Conservation (phyloP, 2,888 invertebrate genomes). For the Epiblema foenella region DNA sequence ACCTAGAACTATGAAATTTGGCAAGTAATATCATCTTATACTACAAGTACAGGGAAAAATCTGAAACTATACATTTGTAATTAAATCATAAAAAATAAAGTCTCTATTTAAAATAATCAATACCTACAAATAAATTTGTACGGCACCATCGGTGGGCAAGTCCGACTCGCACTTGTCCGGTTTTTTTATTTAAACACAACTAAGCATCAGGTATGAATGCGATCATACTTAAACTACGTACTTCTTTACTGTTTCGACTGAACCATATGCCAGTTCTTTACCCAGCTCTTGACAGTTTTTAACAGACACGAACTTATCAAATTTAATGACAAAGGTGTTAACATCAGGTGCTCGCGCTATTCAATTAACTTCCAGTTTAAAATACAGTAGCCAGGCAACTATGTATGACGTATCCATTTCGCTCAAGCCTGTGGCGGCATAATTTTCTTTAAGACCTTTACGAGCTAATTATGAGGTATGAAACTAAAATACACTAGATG, state of each 20-base stretch:
- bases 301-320: slow-evolving; percentile 15
- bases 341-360: slow-evolving; percentile 38
- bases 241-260: neutral
- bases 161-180: no score
- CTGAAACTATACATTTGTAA: no score
- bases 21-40: no score
- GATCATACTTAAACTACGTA: no score
- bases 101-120: no score
- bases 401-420: slow-evolving; percentile 32
- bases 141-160: no score
- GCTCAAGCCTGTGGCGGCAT: slow-evolving; percentile 26
- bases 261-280: neutral
- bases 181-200: no score
- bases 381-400: slow-evolving; percentile 10
- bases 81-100: no score
- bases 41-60: no score
- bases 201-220: no score
- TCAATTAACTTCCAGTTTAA: slow-evolving; percentile 34
- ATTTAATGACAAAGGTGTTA: slow-evolving; percentile 39
- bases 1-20: no score
- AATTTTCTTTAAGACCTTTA: slow-evolving; percentile 22
- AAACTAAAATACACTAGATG: neutral
- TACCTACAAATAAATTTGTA: no score
- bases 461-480: neutral
- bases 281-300: slow-evolving; percentile 14